phyloP scores from a whole-genome alignment of 2,113 vertebrate genomes.

The Leucopsar rothschildi region DNA sequence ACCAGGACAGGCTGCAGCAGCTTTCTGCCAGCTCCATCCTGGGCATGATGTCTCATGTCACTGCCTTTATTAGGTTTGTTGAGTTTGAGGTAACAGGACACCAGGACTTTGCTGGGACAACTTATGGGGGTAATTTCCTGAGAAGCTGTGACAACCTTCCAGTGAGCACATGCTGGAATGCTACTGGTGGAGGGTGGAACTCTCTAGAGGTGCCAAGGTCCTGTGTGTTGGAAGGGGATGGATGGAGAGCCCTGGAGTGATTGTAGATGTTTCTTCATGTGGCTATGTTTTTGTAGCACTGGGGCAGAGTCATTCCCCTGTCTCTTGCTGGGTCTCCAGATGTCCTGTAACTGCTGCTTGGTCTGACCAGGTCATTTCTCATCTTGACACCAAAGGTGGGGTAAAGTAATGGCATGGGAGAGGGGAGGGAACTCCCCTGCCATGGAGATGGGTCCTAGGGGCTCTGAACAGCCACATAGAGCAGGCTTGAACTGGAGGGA shows the following conservation, averaged over 20 bases:
- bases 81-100: background rate
- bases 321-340: background rate
- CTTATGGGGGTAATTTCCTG: background rate
- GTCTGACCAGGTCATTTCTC: background rate
- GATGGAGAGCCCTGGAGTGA: background rate
- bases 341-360: background rate
- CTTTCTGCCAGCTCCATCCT: background rate
- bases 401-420: background rate
- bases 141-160: background rate
- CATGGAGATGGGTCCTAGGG: background rate
- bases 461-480: background rate
- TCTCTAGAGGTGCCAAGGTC: background rate
- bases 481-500: background rate
- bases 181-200: background rate
- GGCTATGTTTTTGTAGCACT: background rate
- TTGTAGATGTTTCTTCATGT: background rate
- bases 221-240: too few relatives aligned
- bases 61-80: background rate
- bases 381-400: background rate
- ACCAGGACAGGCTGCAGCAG: background rate
- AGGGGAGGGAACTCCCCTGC: background rate
- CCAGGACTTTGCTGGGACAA: background rate
- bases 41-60: background rate
- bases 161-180: background rate
- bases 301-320: background rate